Percentiles rank a stretch among this genome's conserved stretches.
Evolutionary conservation across 1,140 invertebrate species (phyloP).

Genomic region (Macrobrachium rosenbergii): DNA sequence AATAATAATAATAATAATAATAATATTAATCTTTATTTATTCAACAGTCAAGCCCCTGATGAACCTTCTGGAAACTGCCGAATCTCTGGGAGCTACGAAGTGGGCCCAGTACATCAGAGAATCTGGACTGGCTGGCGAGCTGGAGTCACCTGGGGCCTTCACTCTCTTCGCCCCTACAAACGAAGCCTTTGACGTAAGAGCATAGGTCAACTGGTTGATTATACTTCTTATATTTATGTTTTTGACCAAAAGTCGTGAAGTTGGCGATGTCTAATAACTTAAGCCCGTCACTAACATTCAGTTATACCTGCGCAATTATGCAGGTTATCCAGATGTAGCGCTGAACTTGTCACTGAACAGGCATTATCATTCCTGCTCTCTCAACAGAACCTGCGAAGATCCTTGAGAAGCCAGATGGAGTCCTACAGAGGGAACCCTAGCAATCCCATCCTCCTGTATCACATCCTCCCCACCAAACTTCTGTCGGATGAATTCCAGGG

Average conservation of each 20-base stretch:
- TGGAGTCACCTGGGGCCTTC: slow-evolving; percentile 70
- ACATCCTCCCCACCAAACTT: slow-evolving; percentile 70
- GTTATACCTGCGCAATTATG: too few relatives aligned
- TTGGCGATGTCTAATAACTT: too few relatives aligned
- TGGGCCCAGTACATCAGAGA: slow-evolving; percentile 72
- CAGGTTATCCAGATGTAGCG: too few relatives aligned
- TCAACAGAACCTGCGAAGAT: slow-evolving; percentile 66
- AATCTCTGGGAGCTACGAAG: slow-evolving; percentile 71
- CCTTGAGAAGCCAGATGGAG: slow-evolving; percentile 67
- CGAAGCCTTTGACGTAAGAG: slow-evolving; percentile 72
- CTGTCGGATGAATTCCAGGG: slow-evolving; percentile 70
- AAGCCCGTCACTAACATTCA: too few relatives aligned
- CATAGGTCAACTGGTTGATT: too few relatives aligned
- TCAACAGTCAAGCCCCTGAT: slow-evolving; percentile 72
- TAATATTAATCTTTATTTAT: not conserved
- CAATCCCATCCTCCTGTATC: slow-evolving; percentile 71
- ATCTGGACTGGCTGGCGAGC: slow-evolving; percentile 69
- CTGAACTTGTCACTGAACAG: not conserved
- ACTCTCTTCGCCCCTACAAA: slow-evolving; percentile 75
- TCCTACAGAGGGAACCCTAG: slow-evolving; percentile 67
- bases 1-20: too few relatives aligned
- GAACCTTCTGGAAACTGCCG: slow-evolving; percentile 72
- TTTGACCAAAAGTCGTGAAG: too few relatives aligned
- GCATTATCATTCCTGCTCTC: slow-evolving; percentile 1
- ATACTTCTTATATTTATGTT: too few relatives aligned